Evolutionary conservation across 1,140 invertebrate genomes (phyloP), one percentile per base, ranked within the genome.

Genomic region (Tetramorium alpestre): DNA sequence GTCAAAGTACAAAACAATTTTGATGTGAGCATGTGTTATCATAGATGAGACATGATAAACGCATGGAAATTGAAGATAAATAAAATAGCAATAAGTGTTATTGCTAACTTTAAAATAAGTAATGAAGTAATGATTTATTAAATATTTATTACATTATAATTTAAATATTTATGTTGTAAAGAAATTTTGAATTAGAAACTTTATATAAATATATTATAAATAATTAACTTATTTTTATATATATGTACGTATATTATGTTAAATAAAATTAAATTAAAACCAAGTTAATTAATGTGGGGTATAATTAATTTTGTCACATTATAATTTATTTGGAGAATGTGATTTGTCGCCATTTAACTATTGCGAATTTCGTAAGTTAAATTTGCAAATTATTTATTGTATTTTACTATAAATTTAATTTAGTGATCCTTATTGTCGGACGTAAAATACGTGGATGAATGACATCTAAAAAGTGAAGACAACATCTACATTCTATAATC

Each of bases 401-500:
- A 25, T 44, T 69, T 8, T 41, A 38, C 2, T 38, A 41, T 49
- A 60, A 33, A 62, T 33, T 2, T 7, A 62, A 1, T 73, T 56
- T 25, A 56, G 38, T 44, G 49, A n/a, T 28, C 28, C 47, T 54
- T 41, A 78, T 85, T 67, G 72, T 85, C 33, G 11, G 41, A 25
- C 38, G 22, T 49, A n/a, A 77, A 85, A 64, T 22, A 76, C 38
- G 58, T 5, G 33, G 11, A 85, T 78, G n/a, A 78, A 65, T 85
- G 62, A 49, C 41, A 54, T 33, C 10, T 70, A 62, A 60, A 70
- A 44, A 25, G 38, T 11, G 47, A 69, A n/a, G 75, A 82, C 67
- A 72, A 54, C 78, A 69, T 89, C 60, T 89, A 85, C 54, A 73
- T 88, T 84, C 89, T 85, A 58, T 90, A 91, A 92, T 88, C 84